These are phyloP conservation scores for Acropternis orthonyx DNA, from an alignment of 2,797 vertebrate species.

Conservation along the genomic window DNA sequence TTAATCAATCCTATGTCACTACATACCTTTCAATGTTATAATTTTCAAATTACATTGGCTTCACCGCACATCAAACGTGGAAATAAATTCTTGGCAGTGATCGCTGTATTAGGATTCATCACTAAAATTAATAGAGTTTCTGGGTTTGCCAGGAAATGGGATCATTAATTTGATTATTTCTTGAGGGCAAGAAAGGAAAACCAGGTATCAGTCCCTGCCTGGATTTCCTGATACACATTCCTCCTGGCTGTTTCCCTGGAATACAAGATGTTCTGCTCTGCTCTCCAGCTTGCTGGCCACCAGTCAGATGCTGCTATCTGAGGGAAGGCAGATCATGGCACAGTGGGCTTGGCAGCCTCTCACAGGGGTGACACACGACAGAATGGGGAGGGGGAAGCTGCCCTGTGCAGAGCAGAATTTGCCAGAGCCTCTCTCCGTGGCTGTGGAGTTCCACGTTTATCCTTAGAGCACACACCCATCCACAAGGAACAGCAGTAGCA, in stretches of 20 bases:
- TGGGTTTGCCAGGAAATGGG: slow-evolving; percentile 25
- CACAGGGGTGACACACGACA: accelerated
- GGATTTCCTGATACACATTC: background rate
- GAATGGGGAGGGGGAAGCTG: background rate
- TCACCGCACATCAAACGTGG: slow-evolving; percentile 38
- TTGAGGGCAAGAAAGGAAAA: background rate
- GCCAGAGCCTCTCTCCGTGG: background rate
- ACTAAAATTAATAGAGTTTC: slow-evolving; percentile 46
- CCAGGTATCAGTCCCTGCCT: background rate
- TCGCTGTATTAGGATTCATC: slow-evolving; percentile 38
- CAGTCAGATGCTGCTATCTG: accelerated
- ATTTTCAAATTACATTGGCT: slow-evolving; percentile 70
- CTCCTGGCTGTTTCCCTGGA: background rate
- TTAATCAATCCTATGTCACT: slow-evolving; percentile 71
- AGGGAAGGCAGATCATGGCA: accelerated
- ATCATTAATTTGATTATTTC: slow-evolving; percentile 53
- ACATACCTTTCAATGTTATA: slow-evolving; percentile 39
- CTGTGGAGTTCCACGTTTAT: background rate
- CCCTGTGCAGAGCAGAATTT: background rate
- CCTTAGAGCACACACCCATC: background rate
- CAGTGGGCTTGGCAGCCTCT: background rate
- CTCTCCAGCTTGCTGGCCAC: background rate
- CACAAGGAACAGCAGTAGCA: background rate
- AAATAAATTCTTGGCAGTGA: slow-evolving; percentile 56
- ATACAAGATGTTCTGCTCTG: background rate